A percentile compares a stretch with the other conserved stretches of the same genome.
These are phyloP conservation scores for Brachyhypopomus occidentalis DNA, from an alignment of 2,113 vertebrate species.

Conservation along the genomic window DNA sequence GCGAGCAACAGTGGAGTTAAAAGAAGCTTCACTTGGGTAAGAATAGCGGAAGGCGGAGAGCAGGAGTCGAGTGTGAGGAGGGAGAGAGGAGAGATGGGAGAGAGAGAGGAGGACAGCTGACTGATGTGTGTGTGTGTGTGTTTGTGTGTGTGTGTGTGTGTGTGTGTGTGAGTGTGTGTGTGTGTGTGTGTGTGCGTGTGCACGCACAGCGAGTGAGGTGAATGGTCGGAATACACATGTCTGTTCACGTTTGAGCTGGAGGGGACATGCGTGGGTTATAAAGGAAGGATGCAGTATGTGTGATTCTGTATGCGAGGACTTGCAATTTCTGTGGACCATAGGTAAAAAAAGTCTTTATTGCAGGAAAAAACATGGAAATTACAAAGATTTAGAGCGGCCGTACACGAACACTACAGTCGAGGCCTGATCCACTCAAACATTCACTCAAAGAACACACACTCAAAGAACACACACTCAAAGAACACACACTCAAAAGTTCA, in stretches of 20 bases:
- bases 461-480: too few relatives aligned
- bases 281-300: neutral
- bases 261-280: constrained; percentile 25
- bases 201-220: neutral
- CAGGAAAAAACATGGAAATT: neutral
- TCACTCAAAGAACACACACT: too few relatives aligned
- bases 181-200: neutral
- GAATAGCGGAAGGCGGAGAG: constrained; percentile 33
- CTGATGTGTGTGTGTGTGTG: neutral
- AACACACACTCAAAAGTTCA: too few relatives aligned
- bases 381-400: neutral
- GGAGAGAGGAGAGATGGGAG: constrained; percentile 25
- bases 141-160: neutral
- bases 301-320: neutral
- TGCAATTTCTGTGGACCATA: neutral
- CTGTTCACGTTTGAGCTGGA: constrained; percentile 30
- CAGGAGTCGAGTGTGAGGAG: neutral
- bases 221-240: constrained; percentile 18
- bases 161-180: constrained; percentile 1
- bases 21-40: constrained; percentile 2
- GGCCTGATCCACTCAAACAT: too few relatives aligned
- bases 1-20: neutral
- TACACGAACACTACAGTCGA: neutral
- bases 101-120: neutral
- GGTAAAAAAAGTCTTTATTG: neutral